Base-by-base conservation (phyloP, 2,888 invertebrate species). In the Philereme transversata region DNA sequence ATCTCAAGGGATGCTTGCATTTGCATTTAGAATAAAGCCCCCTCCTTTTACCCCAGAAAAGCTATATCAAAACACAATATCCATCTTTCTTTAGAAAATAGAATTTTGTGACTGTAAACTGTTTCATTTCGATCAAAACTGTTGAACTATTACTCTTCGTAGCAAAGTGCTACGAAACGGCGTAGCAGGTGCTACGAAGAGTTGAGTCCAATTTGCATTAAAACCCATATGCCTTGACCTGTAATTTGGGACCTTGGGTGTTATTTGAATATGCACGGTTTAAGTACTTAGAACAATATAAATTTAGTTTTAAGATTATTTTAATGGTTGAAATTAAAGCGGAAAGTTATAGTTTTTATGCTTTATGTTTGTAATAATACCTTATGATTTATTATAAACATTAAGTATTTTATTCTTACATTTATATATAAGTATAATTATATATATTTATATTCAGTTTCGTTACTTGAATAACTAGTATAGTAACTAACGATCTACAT, bases 171-270 rank as follows among this genome's bases (percentile, higher is more conserved):
- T 63, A 63, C 65, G 49, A 7, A 48, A 60, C 69, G 73, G 46
- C 67, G 74, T 71, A 71, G 74, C 60, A 60, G 35, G 54, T 64
- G 66, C 59, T 48, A 64, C 58, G 63, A 68, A 70, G 62, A 53
- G 54, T 43, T 52, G 33, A 38, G 57, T 60, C 57, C 57, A 60
- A 38, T 58, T 65, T 59, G 40, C 52, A 60, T 61, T 57, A 56
- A 47, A 59, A 55, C 62, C 57, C 60, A 36, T 38, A 59, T 51
- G 11, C 57, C 60, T 65, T 65, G 68, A 68, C 64, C 68, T 57
- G 50, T 46, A 49, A 46, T 51, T 53, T 46, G 40, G 52, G 51
- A 49, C 56, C 57, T 61, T 61, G 59, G n/a, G 4, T 47, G 33
- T 51, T 48, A 53, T 55, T 55, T 62, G 43, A 46, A 57, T 50